Evolutionary conservation across 2,797 vertebrate species (phyloP), one percentile per base, ranked within the genome.

Genomic region (Pipistrellus nathusii): DNA sequence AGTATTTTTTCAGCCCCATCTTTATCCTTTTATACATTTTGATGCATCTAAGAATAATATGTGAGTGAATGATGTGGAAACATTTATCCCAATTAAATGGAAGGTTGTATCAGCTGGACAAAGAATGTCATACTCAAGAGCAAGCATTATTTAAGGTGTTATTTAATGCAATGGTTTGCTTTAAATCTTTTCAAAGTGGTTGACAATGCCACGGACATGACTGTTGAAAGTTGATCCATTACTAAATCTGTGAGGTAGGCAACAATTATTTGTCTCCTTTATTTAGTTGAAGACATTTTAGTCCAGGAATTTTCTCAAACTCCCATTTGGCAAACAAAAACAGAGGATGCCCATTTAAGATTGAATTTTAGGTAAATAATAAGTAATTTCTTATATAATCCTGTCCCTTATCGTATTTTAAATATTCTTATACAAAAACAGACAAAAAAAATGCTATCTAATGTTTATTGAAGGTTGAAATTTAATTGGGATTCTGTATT

Each of bases 111-210:
- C 3, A 91, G 1, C 38, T 9, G 18, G 17, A n/a, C 62, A 78
- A 86, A 35, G 12, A 76, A 85, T 46, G 17, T 35, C 17, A 62
- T 10, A 75, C 8, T 83, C 25, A 73, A 85, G 51, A 18, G 6
- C 32, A 82, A 88, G 10, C 25, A 23, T 78, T 86, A 73, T 48
- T 90, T 57, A 73, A 62, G 30, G 5, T 57, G 27, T 57, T 95
- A 77, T 86, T 91, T 93, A 73, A 64, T 69, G 6, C 13, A 77
- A 64, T 73, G 32, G 0, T 0, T 91, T 69, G 64, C 85, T 80
- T 90, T 88, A 88, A 51, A 57, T 78, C 78, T 51, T 3, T 88
- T 95, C 62, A 85, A 64, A 51, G 3, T 71, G 75, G 17, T 78
- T 73, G n/a, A 59, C 17, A 5, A 75, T 32, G 7, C 3, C 53